These are phyloP conservation scores for Typhlichthys subterraneus DNA, from an alignment of 2,797 vertebrate genomes.

Conservation along the genomic window DNA sequence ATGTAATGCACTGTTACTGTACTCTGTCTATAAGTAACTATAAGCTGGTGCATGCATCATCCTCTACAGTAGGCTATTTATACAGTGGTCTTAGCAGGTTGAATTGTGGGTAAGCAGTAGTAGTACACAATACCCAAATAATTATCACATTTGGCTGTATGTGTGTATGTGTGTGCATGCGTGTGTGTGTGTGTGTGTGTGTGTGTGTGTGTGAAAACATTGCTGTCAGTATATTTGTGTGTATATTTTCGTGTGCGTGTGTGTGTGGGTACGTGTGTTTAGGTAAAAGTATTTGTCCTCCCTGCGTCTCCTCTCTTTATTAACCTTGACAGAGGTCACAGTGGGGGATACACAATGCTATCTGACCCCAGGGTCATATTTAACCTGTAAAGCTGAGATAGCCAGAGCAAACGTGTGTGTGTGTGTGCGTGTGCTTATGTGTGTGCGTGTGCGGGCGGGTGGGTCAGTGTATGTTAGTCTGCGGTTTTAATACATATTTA, in stretches of 20 bases:
- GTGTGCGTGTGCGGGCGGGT: constrained; percentile 3
- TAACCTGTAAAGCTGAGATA: constrained; percentile 75
- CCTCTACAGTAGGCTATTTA: too few relatives aligned
- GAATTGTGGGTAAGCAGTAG: too few relatives aligned
- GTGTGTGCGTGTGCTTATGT: neutral
- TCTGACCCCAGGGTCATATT: constrained; percentile 67
- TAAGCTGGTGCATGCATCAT: too few relatives aligned
- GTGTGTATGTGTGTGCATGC: neutral
- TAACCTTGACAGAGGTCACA: constrained; percentile 60
- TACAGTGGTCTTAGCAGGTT: too few relatives aligned
- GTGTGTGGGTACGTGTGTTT: neutral
- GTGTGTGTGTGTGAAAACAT: too few relatives aligned
- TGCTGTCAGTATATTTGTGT: neutral
- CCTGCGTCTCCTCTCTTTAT: constrained; percentile 31
- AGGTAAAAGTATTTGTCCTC: constrained; percentile 16
- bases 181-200: neutral
- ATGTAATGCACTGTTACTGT: too few relatives aligned
- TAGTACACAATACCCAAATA: too few relatives aligned
- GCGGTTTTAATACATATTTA: neutral
- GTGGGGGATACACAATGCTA: constrained; percentile 35
- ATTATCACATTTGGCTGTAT: neutral
- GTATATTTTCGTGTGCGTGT: neutral
- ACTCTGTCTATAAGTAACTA: too few relatives aligned
- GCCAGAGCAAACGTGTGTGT: constrained; percentile 42
- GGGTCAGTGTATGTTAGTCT: constrained; percentile 1